Percentiles rank a stretch among this genome's conserved stretches.
Conservation (phyloP, 2,113 vertebrate species). For the Gymnobelideus leadbeateri region DNA sequence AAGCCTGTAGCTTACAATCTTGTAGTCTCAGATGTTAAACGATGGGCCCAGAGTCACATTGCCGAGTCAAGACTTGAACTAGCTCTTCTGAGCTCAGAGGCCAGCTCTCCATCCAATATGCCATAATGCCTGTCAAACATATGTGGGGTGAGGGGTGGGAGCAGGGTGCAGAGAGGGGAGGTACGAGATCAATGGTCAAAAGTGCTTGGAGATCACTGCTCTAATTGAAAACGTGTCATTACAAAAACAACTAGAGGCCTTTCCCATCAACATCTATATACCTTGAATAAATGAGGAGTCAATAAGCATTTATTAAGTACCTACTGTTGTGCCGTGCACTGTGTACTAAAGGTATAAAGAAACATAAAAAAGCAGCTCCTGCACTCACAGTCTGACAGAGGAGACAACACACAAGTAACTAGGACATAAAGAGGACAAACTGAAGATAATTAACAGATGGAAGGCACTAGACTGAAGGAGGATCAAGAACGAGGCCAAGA, state of each 20-base stretch:
- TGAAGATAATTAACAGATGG: background rate
- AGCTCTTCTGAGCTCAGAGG: too few relatives aligned
- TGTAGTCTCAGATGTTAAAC: too few relatives aligned
- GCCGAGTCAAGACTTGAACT: too few relatives aligned
- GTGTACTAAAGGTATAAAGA: too few relatives aligned
- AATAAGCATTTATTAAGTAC: background rate
- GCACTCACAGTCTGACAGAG: too few relatives aligned
- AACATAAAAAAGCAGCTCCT: too few relatives aligned
- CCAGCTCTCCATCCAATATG: too few relatives aligned
- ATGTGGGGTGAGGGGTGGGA: background rate
- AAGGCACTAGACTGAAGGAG: background rate
- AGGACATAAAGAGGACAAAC: background rate
- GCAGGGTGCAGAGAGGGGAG: background rate
- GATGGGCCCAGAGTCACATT: too few relatives aligned
- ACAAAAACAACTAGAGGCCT: background rate
- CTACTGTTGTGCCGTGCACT: too few relatives aligned
- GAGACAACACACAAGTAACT: background rate
- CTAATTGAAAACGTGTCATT: background rate
- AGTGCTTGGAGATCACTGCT: background rate
- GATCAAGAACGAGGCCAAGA: background rate
- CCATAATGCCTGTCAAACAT: background rate
- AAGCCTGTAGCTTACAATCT: too few relatives aligned
- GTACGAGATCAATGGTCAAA: background rate
- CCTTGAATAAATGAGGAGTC: background rate
- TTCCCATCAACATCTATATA: background rate